phyloP scores from a whole-genome alignment of 2,113 vertebrate genomes.

The Thermophis baileyi region DNA sequence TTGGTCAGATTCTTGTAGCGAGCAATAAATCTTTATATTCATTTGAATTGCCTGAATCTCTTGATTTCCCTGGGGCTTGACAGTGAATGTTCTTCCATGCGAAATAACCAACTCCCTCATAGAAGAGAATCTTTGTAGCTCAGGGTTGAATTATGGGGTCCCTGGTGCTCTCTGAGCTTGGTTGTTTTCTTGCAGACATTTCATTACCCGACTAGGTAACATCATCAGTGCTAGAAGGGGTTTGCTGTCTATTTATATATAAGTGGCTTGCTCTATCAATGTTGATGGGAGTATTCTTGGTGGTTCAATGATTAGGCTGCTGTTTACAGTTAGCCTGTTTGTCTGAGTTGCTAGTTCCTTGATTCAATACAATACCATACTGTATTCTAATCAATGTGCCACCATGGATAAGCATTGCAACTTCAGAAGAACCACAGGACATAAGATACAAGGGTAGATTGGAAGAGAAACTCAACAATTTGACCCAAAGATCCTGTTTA shows the following conservation, averaged over 20 bases:
- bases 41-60: not conserved
- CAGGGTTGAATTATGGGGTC: not conserved
- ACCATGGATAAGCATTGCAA: not conserved
- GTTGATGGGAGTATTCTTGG: not conserved
- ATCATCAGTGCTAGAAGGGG: not conserved
- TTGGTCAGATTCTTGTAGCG: not conserved
- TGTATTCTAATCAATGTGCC: not conserved
- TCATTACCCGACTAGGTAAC: not conserved
- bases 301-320: not conserved
- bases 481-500: not conserved
- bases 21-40: not conserved
- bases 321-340: not conserved
- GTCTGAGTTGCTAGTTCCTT: not conserved
- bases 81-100: not conserved
- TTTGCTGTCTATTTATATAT: not conserved
- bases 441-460: not conserved
- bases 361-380: not conserved
- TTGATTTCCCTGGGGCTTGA: not conserved
- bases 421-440: not conserved
- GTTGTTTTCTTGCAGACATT: not conserved
- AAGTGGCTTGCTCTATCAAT: not conserved
- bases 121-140: not conserved
- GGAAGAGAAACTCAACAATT: not conserved
- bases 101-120: not conserved
- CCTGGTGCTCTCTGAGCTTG: not conserved